Conservation (phyloP, 2,888 invertebrate species). For the Ceriagrion tenellum region DNA sequence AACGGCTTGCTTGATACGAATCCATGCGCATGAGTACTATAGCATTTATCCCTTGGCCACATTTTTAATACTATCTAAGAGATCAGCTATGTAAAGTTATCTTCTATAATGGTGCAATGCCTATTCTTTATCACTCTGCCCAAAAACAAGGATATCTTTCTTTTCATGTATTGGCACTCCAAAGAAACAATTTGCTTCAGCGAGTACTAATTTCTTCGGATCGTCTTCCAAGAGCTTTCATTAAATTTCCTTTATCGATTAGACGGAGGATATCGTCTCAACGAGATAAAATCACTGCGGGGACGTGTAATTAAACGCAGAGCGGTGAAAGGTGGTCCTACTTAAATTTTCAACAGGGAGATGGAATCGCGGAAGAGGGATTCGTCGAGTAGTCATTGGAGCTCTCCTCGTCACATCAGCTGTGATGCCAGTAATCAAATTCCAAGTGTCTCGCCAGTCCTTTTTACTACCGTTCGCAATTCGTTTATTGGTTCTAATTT, state of each 20-base stretch:
- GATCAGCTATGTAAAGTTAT: no score
- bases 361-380: background rate
- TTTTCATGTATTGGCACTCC: no score
- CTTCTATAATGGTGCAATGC: no score
- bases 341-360: background rate
- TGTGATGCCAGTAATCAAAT: background rate
- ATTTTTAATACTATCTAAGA: no score
- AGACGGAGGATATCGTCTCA: background rate
- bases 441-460: background rate
- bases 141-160: no score
- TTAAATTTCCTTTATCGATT: background rate
- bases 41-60: no score
- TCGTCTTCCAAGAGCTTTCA: no score
- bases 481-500: conserved; percentile 26
- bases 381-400: background rate
- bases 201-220: no score
- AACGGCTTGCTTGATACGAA: no score
- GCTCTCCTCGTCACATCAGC: background rate
- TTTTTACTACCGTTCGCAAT: background rate
- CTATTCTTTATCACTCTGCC: no score
- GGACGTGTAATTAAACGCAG: background rate
- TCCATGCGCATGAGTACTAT: no score
- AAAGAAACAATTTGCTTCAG: no score
- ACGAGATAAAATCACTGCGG: background rate
- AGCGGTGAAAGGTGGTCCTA: background rate